Conservation (phyloP, 2,113 vertebrate species). For the Prochilodus magdalenae region DNA sequence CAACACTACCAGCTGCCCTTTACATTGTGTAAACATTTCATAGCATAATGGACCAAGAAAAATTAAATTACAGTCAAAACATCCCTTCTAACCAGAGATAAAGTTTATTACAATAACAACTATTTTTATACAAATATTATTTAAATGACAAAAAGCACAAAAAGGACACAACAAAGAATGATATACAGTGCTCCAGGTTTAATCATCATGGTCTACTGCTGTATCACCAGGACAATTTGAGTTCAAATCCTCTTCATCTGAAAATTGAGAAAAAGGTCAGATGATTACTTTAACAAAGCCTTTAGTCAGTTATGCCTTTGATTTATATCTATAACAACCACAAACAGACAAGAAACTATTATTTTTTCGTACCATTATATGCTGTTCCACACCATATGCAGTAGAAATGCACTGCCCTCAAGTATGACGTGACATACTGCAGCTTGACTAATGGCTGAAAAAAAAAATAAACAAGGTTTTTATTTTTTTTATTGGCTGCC, state of each 20-base stretch:
- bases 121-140: background rate
- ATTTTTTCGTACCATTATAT: slow-evolving; percentile 84
- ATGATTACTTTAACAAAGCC: background rate
- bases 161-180: background rate
- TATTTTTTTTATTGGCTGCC: too few species aligned
- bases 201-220: slow-evolving; percentile 86
- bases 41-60: too few species aligned
- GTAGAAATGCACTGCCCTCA: slow-evolving; percentile 88
- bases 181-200: background rate
- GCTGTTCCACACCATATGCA: slow-evolving; percentile 97
- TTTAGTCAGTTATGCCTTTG: background rate
- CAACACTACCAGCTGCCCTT: too few species aligned
- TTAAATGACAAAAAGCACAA: background rate
- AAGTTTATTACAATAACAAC: background rate
- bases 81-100: too few species aligned
- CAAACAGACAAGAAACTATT: background rate
- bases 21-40: too few species aligned
- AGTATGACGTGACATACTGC: slow-evolving; percentile 86
- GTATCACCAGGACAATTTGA: slow-evolving; percentile 90
- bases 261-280: slow-evolving; percentile 36
- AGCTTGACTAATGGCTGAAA: slow-evolving; percentile 88
- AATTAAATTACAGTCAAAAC: background rate
- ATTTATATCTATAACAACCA: background rate
- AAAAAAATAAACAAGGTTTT: too few species aligned
- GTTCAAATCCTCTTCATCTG: slow-evolving; percentile 88